Evolutionary conservation across 1,140 invertebrate genomes (phyloP), one percentile per base, ranked within the genome.

Genomic region (Conus betulinus): DNA sequence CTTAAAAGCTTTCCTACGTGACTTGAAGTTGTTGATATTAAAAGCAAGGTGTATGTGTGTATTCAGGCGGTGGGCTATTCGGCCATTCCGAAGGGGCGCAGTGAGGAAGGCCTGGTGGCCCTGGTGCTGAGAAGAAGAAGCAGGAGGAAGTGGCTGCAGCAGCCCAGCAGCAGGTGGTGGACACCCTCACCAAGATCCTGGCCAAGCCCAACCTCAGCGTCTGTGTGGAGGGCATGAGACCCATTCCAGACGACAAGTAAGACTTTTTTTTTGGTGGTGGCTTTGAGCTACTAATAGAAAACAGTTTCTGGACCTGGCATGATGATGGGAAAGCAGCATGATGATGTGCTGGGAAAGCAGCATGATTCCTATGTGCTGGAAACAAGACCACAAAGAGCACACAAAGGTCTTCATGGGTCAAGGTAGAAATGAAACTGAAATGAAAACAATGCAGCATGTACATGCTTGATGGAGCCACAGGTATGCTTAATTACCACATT

Each of bases 21-120:
- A 39, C 74, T 13, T 84, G 4, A 84, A 55, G 23, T 39, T 4
- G 23, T 17, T 15, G 15, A n/a, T 86, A 4, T 71, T 39, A 39
- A 39, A 39, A 39, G 39, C 39, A 39, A 39, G 76, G 20, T 39
- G 11, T 74, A 15, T 53, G 52, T 74, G 57, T 74, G 3, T 84
- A 92, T 90, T 25, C 88, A 96, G 95, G 97, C 98, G 5, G 97
- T 99, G 53, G 98, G 97, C 0, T 99, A 99, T 93, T 98, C 97
- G 93, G 96, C 97, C 25, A 96, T 99, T 91, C 98, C 98, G 0
- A 97, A 96, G 3, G 96, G 97, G 67, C 97, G 98, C 87, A 97
- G 98, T 94, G 98, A 98, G 93, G 97, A 98, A 92, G 98, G 98
- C 5, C 95, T 98, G 25, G 97, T 99, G 1, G 97, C 97, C 20